phyloP scores from a whole-genome alignment of 2,888 invertebrate genomes.

The Yponomeuta evonymella region DNA sequence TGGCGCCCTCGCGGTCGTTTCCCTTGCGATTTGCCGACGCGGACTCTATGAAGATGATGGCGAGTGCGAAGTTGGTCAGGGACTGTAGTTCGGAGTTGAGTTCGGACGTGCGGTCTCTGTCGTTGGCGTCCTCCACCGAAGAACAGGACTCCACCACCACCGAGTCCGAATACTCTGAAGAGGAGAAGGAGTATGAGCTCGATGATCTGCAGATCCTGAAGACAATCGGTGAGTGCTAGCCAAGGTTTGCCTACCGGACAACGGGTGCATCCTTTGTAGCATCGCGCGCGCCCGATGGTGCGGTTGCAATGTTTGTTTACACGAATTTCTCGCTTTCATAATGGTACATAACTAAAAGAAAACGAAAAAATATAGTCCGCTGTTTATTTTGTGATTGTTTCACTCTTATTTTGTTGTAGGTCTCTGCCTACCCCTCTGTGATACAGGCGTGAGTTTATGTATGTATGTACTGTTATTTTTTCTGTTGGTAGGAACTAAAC shows the following conservation, averaged over 20 bases:
- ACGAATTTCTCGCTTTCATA: too few relatives aligned
- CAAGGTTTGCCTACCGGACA: not conserved
- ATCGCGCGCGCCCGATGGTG: too few relatives aligned
- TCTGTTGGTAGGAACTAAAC: too few relatives aligned
- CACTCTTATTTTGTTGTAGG: too few relatives aligned
- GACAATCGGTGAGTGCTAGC: slow-evolving; percentile 84
- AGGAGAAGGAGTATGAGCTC: slow-evolving; percentile 80
- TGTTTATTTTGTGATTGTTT: too few relatives aligned
- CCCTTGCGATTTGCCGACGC: not conserved
- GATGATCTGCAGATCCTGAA: slow-evolving; percentile 91
- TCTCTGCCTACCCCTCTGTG: too few relatives aligned
- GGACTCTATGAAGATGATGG: slow-evolving; percentile 62
- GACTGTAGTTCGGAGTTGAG: slow-evolving; percentile 72
- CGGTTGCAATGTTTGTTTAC: too few relatives aligned
- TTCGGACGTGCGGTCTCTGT: slow-evolving; percentile 66
- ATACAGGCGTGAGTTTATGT: too few relatives aligned
- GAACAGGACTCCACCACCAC: slow-evolving; percentile 74
- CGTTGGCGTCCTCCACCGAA: slow-evolving; percentile 72
- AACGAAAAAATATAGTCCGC: too few relatives aligned
- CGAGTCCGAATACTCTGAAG: slow-evolving; percentile 75
- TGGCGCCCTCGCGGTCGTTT: not conserved
- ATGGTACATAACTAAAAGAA: too few relatives aligned
- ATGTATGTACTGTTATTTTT: too few relatives aligned
- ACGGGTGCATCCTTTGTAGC: not conserved
- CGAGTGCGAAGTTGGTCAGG: slow-evolving; percentile 72